Base-by-base conservation (phyloP, 2,888 invertebrate genomes). In the Drosophila histrio region DNA sequence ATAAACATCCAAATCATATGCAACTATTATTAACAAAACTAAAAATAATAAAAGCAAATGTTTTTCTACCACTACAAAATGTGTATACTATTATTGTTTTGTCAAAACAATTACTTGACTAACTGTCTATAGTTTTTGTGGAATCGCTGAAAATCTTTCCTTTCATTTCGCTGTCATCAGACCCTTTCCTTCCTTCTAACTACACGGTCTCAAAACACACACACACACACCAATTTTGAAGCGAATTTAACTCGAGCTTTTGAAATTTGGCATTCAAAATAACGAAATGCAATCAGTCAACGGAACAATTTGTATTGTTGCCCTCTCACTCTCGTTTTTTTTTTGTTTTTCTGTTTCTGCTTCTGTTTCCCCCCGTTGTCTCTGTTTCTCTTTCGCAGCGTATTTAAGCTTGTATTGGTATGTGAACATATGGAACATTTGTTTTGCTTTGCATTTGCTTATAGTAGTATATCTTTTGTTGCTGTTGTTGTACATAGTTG, bases 261-360 rank as follows among this genome's bases (percentile, higher is more conserved):
- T 44, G 28, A 56, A 59, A 74, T 70, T 73, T 61, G 63, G 60
- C 73, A 77, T 60, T 69, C 57, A 49, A 52, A 69, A 61, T 30
- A 52, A 73, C 61, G 21, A 70, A 81, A 81, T 80, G 76, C 71
- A 75, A 58, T 58, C 79, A 79, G 61, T 72, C 86, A 82, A 67
- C 62, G 81, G 77, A 86, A 79, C 66, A 68, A 65, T 79, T 28
- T 47, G 68, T 68, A 60, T 54, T 58, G 44, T 34, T 32, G 28
- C 24, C n/a, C 46, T 32, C 41, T 11, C 38, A 8, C 32, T 28
- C 53, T 39, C 22, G n/a, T n/a, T n/a, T n/a, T n/a, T n/a, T n/a
- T n/a, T n/a, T n/a, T n/a, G n/a, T n/a, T n/a, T n/a, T n/a, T n/a
- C n/a, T n/a, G n/a, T n/a, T n/a, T 9, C n/a, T 15, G 1, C 0